Conservation (phyloP, 2,888 invertebrate species). For the Machimus rusticus region DNA sequence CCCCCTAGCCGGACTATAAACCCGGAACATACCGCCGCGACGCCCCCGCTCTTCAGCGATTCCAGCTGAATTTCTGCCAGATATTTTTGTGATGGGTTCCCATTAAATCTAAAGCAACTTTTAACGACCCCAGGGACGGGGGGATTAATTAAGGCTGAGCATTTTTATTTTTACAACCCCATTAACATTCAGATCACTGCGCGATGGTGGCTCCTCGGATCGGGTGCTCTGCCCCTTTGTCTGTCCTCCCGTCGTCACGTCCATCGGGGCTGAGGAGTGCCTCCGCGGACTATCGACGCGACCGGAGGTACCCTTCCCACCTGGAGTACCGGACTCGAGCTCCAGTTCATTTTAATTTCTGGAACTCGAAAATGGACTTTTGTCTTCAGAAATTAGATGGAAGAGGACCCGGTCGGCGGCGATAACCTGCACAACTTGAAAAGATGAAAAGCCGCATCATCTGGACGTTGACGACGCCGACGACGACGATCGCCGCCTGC, state of each 20-base stretch:
- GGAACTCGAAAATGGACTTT: slow-evolving; percentile 2
- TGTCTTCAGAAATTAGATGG: not conserved
- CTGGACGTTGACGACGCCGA: not conserved
- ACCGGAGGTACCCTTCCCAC: not conserved
- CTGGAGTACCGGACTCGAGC: not conserved
- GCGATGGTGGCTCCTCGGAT: not conserved
- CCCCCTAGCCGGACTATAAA: not conserved
- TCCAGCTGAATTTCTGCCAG: slow-evolving; percentile 2
- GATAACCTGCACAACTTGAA: not conserved
- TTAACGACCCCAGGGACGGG: slow-evolving; percentile 24
- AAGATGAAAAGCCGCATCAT: slow-evolving; percentile 4
- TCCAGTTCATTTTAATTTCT: not conserved
- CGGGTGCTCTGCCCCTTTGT: not conserved
- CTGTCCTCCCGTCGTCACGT: not conserved
- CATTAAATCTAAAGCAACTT: slow-evolving; percentile 23
- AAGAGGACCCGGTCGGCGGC: not conserved
- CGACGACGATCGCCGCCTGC: not conserved
- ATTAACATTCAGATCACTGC: slow-evolving; percentile 10
- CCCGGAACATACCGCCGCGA: not conserved
- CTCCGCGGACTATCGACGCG: not conserved
- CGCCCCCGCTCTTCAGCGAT: not conserved
- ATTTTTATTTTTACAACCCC: slow-evolving; percentile 23
- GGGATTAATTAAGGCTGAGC: slow-evolving; percentile 11
- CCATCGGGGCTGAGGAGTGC: not conserved
- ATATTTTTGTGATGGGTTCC: slow-evolving; percentile 18